Evolutionary conservation across 2,113 vertebrate species (phyloP).

Genomic region (Microcebus griseorufus): DNA sequence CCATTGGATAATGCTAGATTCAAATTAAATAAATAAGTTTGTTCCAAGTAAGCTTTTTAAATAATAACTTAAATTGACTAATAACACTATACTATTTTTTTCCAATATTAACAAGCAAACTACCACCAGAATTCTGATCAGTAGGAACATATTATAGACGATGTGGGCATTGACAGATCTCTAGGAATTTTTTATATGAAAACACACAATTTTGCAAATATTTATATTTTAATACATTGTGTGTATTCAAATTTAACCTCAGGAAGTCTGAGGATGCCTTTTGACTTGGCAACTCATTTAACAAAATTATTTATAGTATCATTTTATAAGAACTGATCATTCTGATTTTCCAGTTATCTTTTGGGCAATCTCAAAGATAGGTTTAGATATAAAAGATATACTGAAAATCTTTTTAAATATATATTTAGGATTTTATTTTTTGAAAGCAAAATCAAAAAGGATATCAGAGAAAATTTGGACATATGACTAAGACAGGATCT

Average conservation of each 20-base stretch:
- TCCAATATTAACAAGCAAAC: not conserved
- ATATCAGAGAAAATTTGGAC: not conserved
- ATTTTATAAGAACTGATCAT: slow-evolving; percentile 31
- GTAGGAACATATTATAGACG: not conserved
- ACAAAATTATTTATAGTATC: slow-evolving; percentile 10
- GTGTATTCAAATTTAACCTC: not conserved
- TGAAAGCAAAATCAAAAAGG: not conserved
- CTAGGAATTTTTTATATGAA: not conserved
- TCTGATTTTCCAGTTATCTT: not conserved
- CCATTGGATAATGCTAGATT: not conserved
- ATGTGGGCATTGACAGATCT: not conserved
- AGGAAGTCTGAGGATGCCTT: not conserved
- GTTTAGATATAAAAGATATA: not conserved
- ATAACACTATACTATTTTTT: not conserved
- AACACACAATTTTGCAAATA: not conserved
- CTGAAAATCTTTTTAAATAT: not conserved
- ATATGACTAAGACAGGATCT: not conserved
- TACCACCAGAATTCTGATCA: not conserved
- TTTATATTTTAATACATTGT: not conserved
- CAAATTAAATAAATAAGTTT: not conserved
- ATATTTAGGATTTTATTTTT: not conserved
- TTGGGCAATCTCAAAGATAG: not conserved
- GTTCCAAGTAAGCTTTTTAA: not conserved
- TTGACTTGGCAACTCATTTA: slow-evolving; percentile 33
- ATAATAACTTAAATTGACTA: not conserved